Evolutionary conservation across 2,113 vertebrate species (phyloP), one percentile per base, ranked within the genome.

Genomic region (Drymodes brunneopygia): DNA sequence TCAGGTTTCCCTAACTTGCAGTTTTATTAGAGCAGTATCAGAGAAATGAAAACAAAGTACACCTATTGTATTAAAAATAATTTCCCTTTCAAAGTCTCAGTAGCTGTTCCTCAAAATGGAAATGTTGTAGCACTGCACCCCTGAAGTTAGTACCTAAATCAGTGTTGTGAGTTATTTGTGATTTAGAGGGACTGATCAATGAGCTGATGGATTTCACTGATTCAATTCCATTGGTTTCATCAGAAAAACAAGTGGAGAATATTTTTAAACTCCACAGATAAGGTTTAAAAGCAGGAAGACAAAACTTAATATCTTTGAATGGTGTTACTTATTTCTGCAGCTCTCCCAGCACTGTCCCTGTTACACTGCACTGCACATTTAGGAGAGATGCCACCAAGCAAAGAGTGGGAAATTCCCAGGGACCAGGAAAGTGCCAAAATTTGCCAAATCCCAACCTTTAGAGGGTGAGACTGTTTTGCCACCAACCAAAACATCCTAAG

Each of bases 321-420:
- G 1, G 5, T 7, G 19, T 11, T 61, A 35, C 53, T n/a, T 75
- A 12, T 20, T 42, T 10, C n/a, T 38, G 12, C 3, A 57, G 48
- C 66, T 79, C 47, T 36, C 7, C 50, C 28, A 51, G 36, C 28
- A 14, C 6, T 6, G 38, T 10, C 54, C 23, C 27, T 48, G 18
- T 3, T 13, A 7, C 4, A 18, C 0, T 7, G 12, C 17, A 48
- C 5, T n/a, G n/a, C 50, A 40, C 18, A 2, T 5, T 16, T 5
- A 25, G 35, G 3, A 45, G 4, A 27, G 36, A 12, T 0, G 3
- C 4, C 57, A 47, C 25, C 1, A 0, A 4, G 17, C 69, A 36
- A 9, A 21, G 28, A 19, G 13, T 10, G 28, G 10, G 0, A 7
- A 71, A 36, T 9, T 5, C 33, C 24, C 0, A 0, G 18, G 1